Conservation (phyloP, 1,140 invertebrate genomes). For the Coenobita brevimanus region DNA sequence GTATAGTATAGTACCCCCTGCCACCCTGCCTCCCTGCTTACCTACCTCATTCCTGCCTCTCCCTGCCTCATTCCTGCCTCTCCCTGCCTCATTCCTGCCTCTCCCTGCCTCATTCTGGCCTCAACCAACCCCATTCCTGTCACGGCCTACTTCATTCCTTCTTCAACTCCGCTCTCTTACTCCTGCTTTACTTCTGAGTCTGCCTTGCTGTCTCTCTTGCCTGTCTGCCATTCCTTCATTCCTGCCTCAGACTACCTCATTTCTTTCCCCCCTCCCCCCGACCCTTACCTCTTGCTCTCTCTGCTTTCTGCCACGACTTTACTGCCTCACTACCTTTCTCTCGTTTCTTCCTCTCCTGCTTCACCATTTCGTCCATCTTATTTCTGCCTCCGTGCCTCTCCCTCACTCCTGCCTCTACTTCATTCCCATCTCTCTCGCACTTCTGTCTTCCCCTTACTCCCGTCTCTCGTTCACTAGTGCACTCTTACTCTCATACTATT, state of each 20-base stretch:
- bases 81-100: background rate
- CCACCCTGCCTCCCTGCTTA: background rate
- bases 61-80: background rate
- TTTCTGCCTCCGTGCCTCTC: background rate
- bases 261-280: background rate
- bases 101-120: too few species aligned
- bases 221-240: background rate
- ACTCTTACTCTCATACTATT: background rate
- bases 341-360: background rate
- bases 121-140: background rate
- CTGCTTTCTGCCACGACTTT: background rate
- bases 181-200: too few species aligned
- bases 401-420: too few species aligned
- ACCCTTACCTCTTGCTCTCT: background rate
- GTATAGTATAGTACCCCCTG: background rate
- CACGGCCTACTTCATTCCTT: too few species aligned
- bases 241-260: background rate
- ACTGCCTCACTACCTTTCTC: background rate
- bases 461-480: background rate
- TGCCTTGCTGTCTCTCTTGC: constrained; percentile 2
- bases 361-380: background rate
- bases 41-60: too few species aligned
- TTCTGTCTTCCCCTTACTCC: too few species aligned
- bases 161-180: too few species aligned
- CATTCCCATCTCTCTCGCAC: background rate